Base-by-base conservation (phyloP, 2,888 invertebrate genomes). In the Macrosiphum euphorbiae region DNA sequence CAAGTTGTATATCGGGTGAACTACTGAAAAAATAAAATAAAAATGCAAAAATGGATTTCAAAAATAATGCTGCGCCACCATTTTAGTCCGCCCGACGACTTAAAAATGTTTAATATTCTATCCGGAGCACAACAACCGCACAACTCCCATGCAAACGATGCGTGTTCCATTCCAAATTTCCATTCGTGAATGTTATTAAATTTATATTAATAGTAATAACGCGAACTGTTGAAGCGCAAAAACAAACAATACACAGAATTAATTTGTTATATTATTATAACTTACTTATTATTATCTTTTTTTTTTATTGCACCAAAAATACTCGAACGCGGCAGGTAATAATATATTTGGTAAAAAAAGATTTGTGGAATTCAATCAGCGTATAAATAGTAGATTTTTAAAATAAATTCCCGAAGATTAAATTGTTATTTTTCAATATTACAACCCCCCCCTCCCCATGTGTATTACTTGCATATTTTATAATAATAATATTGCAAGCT, bases 21-120 rank as follows among this genome's bases (percentile, higher is more conserved):
- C 8, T 26, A 26, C n/a, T 10, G 41, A 26, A 78, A 50, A 89
- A 89, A 58, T 41, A 28, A 58, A 61, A 50, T 47, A 50, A 90
- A 89, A 91, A 84, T 44, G 28, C 16, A 85, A 47, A 94, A 90
- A 90, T 7, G 90, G 47, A 41, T 84, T 88, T 67, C n/a, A 61
- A 87, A 92, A 67, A 61, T 35, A 92, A 58, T 92, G 44, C 28
- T 10, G 28, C 35, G 5, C 44, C 26, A 26, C 58, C n/a, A 16
- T 58, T 89, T 89, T 58, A 41, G 78, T 52, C 28, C 10, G 3
- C 5, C 5, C 41, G 67, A n/a, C 47, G 78, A 92, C 84, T 92
- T 55, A n/a, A 89, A 58, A 92, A 84, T n/a, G 24, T 84, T 89
- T 92, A 78, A 89, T 89, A 88, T 88, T 88, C 44, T 13, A n/a